These are phyloP conservation scores for Bombus huntii DNA, from an alignment of 1,140 invertebrate genomes.

Conservation along the genomic window DNA sequence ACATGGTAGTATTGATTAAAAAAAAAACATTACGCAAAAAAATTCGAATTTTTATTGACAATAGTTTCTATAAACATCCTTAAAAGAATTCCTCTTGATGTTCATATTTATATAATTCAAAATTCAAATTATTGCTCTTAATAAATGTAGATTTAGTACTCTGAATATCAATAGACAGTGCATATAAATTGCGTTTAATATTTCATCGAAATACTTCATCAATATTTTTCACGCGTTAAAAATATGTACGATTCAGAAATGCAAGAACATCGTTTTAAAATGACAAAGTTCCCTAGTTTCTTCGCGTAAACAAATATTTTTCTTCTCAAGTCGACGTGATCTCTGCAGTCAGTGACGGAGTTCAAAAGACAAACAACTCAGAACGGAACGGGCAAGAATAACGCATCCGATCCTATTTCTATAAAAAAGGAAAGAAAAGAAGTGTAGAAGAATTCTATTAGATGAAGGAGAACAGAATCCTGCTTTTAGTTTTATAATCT, in stretches of 20 bases:
- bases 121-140: no score
- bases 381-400: slow-evolving; percentile 4
- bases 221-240: no score
- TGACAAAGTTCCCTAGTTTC: not conserved
- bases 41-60: no score
- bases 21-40: no score
- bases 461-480: not conserved
- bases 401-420: not conserved
- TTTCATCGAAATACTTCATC: no score
- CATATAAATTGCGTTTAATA: no score
- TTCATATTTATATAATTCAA: no score
- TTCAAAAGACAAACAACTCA: slow-evolving; percentile 14
- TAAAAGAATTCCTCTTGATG: no score
- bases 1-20: no score
- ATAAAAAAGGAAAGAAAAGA: not conserved
- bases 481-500: not conserved
- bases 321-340: slow-evolving; percentile 10
- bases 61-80: no score
- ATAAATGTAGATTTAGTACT: no score
- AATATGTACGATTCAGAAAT: not conserved
- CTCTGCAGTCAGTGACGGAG: not conserved
- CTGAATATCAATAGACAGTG: no score
- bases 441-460: not conserved
- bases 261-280: not conserved
- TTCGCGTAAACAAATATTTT: slow-evolving; percentile 8